phyloP scores from a whole-genome alignment of 2,888 invertebrate species.

The Sympetrum striolatum region DNA sequence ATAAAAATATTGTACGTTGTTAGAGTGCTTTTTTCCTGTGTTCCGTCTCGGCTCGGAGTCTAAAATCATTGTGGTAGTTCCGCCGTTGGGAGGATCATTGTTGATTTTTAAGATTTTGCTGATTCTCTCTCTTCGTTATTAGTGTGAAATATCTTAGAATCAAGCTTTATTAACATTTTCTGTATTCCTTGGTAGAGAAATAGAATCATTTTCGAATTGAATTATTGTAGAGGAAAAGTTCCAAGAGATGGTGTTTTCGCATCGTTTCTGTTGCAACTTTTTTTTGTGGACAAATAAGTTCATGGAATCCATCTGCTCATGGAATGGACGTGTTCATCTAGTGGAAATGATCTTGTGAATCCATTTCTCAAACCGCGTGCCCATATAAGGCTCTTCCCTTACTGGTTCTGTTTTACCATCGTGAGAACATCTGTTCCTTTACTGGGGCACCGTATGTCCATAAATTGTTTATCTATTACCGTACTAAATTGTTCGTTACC shows the following conservation, averaged over 20 bases:
- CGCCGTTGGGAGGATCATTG: background rate
- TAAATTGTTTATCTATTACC: no score
- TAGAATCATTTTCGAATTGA: no score
- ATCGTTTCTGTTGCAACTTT: background rate
- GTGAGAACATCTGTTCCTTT: background rate
- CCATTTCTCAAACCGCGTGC: background rate
- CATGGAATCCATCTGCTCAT: background rate
- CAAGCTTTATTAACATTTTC: background rate
- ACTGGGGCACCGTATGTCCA: background rate
- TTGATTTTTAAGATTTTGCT: background rate
- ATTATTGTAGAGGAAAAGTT: no score
- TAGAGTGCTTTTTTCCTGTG: background rate
- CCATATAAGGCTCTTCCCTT: background rate
- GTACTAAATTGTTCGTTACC: no score
- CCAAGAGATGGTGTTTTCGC: background rate
- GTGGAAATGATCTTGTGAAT: background rate
- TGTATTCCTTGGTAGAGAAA: no score
- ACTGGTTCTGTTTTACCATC: background rate
- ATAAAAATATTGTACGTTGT: background rate
- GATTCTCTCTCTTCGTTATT: background rate
- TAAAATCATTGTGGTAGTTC: background rate
- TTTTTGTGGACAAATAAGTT: background rate
- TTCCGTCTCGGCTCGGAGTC: background rate
- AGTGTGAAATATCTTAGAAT: background rate
- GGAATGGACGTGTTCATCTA: background rate